A percentile compares a stretch with the other conserved stretches of the same genome.
phyloP scores from a whole-genome alignment of 2,888 invertebrate genomes.

The Amorpha juglandis region DNA sequence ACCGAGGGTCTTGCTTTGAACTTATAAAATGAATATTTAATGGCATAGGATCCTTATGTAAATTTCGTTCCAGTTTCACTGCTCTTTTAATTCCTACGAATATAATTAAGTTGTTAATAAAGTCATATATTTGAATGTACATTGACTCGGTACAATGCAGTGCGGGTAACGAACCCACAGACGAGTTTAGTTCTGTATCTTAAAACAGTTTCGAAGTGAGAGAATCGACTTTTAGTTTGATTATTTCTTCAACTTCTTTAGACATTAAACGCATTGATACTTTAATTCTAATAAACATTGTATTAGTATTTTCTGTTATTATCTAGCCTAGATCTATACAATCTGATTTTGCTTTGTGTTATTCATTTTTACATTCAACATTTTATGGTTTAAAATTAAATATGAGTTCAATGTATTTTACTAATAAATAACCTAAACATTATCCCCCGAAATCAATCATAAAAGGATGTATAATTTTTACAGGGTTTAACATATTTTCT shows the following conservation, averaged over 20 bases:
- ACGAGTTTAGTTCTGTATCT: slow-evolving; percentile 1
- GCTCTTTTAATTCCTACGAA: slow-evolving; percentile 42
- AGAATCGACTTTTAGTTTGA: neutral
- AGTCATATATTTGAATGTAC: slow-evolving; percentile 30
- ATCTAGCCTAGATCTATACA: neutral
- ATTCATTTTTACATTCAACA: too few species aligned
- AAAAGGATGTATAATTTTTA: too few species aligned
- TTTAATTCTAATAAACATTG: neutral
- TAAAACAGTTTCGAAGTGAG: neutral
- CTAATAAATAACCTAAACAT: too few species aligned
- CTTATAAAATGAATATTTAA: slow-evolving; percentile 69
- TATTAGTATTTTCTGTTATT: neutral
- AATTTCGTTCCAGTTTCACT: slow-evolving; percentile 55
- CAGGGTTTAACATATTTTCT: too few species aligned
- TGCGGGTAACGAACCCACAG: neutral
- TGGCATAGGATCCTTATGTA: slow-evolving; percentile 60
- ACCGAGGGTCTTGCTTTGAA: slow-evolving; percentile 44
- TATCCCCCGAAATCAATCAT: too few species aligned
- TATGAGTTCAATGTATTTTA: too few species aligned
- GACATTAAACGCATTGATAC: neutral
- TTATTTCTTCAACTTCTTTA: neutral
- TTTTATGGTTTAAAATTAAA: too few species aligned
- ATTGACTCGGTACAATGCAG: neutral
- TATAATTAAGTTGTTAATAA: slow-evolving; percentile 42
- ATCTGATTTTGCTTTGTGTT: neutral